Conservation (phyloP, 2,797 vertebrate genomes). For the Galagoides demidoff region DNA sequence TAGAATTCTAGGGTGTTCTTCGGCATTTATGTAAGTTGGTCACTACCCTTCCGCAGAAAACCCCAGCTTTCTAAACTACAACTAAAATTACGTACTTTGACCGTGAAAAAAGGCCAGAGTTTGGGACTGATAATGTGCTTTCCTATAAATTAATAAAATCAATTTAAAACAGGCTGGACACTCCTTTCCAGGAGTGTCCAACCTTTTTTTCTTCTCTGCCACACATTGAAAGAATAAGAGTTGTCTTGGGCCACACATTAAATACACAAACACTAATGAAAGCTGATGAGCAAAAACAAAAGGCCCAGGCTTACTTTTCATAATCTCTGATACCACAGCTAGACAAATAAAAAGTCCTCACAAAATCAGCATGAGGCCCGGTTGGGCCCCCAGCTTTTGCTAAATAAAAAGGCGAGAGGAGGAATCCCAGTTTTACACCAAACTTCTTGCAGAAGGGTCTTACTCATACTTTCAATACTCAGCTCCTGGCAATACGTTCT, state of each 20-base stretch:
- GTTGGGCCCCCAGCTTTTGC: no score
- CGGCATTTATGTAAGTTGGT: neutral
- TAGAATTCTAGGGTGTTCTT: neutral
- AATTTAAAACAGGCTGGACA: neutral
- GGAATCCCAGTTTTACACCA: neutral
- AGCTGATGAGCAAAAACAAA: no score
- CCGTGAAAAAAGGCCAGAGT: neutral
- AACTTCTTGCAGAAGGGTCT: neutral
- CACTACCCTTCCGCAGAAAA: neutral
- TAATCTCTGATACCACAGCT: no score
- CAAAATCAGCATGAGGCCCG: no score
- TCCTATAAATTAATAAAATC: neutral
- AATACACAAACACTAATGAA: no score
- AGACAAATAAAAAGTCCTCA: no score
- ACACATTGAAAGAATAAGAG: no score
- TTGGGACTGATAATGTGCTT: neutral
- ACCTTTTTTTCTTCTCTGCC: no score
- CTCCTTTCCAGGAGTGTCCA: no score
- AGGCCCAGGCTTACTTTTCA: no score
- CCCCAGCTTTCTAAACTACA: neutral
- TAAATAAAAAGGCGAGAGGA: neutral
- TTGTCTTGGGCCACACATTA: no score
- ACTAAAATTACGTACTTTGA: conserved; percentile 18
- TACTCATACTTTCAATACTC: neutral
- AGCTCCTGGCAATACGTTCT: neutral